These are phyloP conservation scores for Hydriomena furcata DNA, from an alignment of 2,888 invertebrate genomes.

Conservation along the genomic window DNA sequence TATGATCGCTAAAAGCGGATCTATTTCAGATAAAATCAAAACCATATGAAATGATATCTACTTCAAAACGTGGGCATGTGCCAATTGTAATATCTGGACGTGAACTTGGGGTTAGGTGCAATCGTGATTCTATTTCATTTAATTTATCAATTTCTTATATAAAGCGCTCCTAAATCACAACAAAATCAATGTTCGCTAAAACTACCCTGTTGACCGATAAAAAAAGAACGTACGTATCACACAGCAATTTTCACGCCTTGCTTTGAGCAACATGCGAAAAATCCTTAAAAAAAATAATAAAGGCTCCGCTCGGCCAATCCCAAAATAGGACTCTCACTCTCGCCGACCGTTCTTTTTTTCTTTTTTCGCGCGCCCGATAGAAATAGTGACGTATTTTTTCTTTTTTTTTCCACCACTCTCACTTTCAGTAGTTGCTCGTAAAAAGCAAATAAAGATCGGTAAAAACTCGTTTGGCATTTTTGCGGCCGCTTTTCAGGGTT, in stretches of 20 bases:
- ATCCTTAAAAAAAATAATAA: slow-evolving; percentile 51
- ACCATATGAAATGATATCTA: too few relatives aligned
- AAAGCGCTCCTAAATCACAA: too few relatives aligned
- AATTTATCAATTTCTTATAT: too few relatives aligned
- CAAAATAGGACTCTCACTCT: slow-evolving; percentile 78
- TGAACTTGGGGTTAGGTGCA: too few relatives aligned
- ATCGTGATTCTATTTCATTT: too few relatives aligned
- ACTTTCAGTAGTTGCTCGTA: slow-evolving; percentile 72
- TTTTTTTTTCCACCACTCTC: slow-evolving; percentile 69
- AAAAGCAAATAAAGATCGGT: slow-evolving; percentile 79
- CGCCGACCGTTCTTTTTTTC: slow-evolving; percentile 53
- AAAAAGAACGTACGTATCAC: slow-evolving; percentile 15
- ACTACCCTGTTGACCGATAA: slow-evolving; percentile 18
- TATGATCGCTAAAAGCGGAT: too few relatives aligned
- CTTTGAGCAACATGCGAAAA: slow-evolving; percentile 31
- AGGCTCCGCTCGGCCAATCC: slow-evolving; percentile 59
- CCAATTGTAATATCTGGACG: too few relatives aligned
- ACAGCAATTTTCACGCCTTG: slow-evolving; percentile 25
- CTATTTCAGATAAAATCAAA: too few relatives aligned
- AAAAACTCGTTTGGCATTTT: slow-evolving; percentile 70
- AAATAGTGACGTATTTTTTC: slow-evolving; percentile 80
- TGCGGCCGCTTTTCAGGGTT: slow-evolving; percentile 63
- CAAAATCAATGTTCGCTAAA: slow-evolving; percentile 4
- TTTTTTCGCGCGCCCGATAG: slow-evolving; percentile 71
- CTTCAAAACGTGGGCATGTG: too few relatives aligned